These are phyloP conservation scores for Phyllostomus hastatus DNA, from an alignment of 2,113 vertebrate species.

Conservation along the genomic window DNA sequence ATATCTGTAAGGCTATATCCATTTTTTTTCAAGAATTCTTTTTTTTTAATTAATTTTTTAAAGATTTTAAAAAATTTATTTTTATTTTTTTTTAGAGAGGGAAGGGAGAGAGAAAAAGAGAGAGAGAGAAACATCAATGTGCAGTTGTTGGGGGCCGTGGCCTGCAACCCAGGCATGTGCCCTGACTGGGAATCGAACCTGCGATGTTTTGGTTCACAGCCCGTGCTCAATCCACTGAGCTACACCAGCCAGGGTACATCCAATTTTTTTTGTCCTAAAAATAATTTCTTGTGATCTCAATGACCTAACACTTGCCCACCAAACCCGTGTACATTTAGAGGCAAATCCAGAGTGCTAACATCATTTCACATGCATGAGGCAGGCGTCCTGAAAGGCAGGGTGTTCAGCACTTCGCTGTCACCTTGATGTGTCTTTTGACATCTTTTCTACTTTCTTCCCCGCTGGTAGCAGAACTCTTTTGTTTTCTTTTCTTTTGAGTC, in stretches of 20 bases:
- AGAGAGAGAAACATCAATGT: too few relatives aligned
- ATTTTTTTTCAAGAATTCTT: background rate
- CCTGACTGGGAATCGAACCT: too few relatives aligned
- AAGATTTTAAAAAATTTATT: too few relatives aligned
- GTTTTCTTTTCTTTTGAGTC: too few relatives aligned
- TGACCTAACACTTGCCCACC: conserved; percentile 18
- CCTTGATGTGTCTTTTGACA: conserved; percentile 44
- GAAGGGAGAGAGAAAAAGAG: too few relatives aligned
- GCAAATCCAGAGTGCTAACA: background rate
- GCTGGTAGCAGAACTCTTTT: background rate
- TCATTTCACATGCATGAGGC: background rate
- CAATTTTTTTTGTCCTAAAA: background rate
- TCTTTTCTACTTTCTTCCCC: conserved; percentile 3
- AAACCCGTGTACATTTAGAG: background rate
- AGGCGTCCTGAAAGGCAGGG: background rate
- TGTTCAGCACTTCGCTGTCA: conserved; percentile 6
- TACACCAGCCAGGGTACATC: too few relatives aligned
- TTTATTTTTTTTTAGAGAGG: too few relatives aligned
- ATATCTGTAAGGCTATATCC: background rate
- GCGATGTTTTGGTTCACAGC: too few relatives aligned
- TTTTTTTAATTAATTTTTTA: too few relatives aligned
- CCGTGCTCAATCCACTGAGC: too few relatives aligned
- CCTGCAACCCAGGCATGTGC: too few relatives aligned
- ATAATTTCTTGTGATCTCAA: background rate
- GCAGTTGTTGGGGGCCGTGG: too few relatives aligned